Base-by-base conservation (phyloP, 2,797 vertebrate genomes). In the Aselliscus stoliczkanus region DNA sequence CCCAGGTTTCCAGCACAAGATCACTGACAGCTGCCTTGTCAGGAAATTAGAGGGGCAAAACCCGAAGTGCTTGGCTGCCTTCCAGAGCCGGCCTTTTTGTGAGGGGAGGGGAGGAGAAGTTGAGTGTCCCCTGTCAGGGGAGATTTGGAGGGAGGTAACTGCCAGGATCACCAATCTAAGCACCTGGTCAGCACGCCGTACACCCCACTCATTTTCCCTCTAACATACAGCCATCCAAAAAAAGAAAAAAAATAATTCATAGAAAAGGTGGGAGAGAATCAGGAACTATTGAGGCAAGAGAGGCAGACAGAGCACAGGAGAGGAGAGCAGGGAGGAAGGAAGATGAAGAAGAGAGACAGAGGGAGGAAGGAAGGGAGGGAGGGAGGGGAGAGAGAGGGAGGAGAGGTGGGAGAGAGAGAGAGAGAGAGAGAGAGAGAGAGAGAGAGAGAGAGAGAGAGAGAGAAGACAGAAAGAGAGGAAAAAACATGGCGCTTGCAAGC, bases 401-500 rank as follows among this genome's bases (percentile, higher is more conserved):
- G 54, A 67, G 37, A 21, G 52, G 39, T 29, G 39, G 44, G 14
- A 54, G 25, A 52, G 73, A 54, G 39, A 27, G 17, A 56, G 18
- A 14, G 25, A 65, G 50, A 21, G 58, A 62, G 39, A 34, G 34
- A 54, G 4, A 39, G 20, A 58, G 58, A 18, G 42, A 9, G 58
- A 39, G 27, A 77, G 37, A 70, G n/a, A 29, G 60, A 56, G 64
- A 25, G 18, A 13, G 37, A 37, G n/a, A 14, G 17, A 44, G 27
- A 17, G 79, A 56, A 5, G 76, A 97, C 52, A 93, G 93, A 96
- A 80, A 95, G 92, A 92, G 96, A 97, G 97, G 98, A 98, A 98
- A 95, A 98, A 98, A 99, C 98, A 99, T 98, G 98, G 98, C 98
- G 98, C 98, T 98, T 98, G 98, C 98, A 97, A 98, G 98, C 98